Evolutionary conservation across 2,113 vertebrate genomes (phyloP).

Genomic region (Erythrocercus mccallii): DNA sequence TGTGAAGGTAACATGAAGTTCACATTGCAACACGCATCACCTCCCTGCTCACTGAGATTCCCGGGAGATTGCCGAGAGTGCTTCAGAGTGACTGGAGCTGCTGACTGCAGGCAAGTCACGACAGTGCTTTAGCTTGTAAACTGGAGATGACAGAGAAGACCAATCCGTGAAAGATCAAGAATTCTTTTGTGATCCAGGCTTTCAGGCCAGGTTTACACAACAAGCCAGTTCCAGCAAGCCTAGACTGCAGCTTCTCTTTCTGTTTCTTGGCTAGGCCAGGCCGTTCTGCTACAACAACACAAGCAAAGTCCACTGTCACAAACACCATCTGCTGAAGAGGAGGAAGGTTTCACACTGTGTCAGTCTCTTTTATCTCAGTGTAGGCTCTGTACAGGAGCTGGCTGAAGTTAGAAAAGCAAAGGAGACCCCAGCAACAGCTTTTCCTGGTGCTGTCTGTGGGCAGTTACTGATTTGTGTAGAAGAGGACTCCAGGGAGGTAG

Average conservation of each 20-base stretch:
- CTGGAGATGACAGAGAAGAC: background rate
- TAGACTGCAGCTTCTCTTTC: constrained; percentile 13
- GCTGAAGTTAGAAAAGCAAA: constrained; percentile 18
- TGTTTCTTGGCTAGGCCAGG: background rate
- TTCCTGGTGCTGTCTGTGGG: background rate
- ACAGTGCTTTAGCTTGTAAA: background rate
- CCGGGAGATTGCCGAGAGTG: accelerated
- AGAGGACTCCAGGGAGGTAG: background rate
- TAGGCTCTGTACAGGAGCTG: constrained; percentile 32
- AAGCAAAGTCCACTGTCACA: constrained; percentile 34
- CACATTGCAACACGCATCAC: background rate
- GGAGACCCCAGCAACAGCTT: constrained; percentile 27
- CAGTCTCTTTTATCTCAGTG: constrained; percentile 45
- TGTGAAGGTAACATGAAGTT: background rate
- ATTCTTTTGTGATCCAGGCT: background rate
- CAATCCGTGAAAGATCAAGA: background rate
- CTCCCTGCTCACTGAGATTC: background rate
- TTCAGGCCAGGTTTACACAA: background rate
- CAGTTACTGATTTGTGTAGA: background rate
- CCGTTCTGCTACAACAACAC: background rate
- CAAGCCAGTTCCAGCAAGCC: background rate
- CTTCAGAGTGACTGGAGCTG: background rate
- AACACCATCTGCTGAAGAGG: constrained; percentile 65
- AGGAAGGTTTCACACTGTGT: constrained; percentile 55
- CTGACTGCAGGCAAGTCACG: background rate